phyloP scores from a whole-genome alignment of 2,888 invertebrate genomes.

The Caenorhabditis sp. region DNA sequence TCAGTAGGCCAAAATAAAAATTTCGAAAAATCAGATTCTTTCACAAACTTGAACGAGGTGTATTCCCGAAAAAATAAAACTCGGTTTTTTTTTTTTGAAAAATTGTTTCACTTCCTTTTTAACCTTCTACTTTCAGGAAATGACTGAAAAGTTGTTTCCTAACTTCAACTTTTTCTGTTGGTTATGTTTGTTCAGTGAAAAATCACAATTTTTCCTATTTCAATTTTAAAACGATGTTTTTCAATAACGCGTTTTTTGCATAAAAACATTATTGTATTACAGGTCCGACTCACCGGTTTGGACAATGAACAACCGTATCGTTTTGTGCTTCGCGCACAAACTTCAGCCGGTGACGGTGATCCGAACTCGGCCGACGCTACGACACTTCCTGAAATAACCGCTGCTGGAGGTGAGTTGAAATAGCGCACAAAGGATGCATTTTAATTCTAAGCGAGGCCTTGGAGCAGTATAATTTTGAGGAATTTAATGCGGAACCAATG shows the following conservation, averaged over 20 bases:
- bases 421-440: neutral
- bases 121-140: no score
- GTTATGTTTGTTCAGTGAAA: no score
- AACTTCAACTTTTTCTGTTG: no score
- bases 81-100: no score
- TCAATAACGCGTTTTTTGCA: neutral
- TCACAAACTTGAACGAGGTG: no score
- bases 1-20: no score
- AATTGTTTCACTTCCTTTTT: no score
- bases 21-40: no score
- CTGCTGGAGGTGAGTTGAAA: slow-evolving; percentile 41
- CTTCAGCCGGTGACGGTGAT: slow-evolving; percentile 86
- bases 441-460: neutral
- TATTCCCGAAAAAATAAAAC: no score
- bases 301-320: slow-evolving; percentile 86
- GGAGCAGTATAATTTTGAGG: neutral
- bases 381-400: slow-evolving; percentile 61
- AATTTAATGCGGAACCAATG: no score
- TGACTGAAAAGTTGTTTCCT: no score
- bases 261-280: neutral
- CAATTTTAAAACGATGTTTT: neutral
- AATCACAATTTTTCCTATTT: neutral
- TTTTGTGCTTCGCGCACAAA: slow-evolving; percentile 82
- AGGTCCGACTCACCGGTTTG: slow-evolving; percentile 72
- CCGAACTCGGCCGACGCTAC: slow-evolving; percentile 69